phyloP scores from a whole-genome alignment of 1,140 invertebrate genomes.

The Dryas iulia region DNA sequence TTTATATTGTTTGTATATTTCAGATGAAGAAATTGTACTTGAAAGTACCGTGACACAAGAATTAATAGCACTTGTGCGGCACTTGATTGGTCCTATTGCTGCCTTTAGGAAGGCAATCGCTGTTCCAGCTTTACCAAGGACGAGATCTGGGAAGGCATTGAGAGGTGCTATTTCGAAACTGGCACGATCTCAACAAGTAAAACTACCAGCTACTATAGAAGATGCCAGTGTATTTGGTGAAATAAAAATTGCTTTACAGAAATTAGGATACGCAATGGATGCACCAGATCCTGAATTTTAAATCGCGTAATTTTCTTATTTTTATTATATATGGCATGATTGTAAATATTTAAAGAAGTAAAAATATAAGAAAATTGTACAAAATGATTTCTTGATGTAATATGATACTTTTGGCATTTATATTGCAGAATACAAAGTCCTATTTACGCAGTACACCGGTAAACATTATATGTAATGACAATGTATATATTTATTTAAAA shows the following conservation, averaged over 20 bases:
- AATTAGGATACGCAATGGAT: slow-evolving; percentile 87
- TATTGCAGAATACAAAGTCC: too few relatives aligned
- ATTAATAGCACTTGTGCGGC: slow-evolving; percentile 86
- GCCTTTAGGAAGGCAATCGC: slow-evolving; percentile 89
- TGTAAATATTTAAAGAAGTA: neutral
- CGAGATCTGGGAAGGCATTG: slow-evolving; percentile 90
- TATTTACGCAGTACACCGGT: too few relatives aligned
- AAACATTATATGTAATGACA: too few relatives aligned
- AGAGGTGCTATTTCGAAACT: slow-evolving; percentile 92
- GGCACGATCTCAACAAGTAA: slow-evolving; percentile 88
- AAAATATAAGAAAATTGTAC: neutral
- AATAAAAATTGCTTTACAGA: slow-evolving; percentile 87
- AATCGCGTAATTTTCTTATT: neutral
- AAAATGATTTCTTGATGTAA: too few relatives aligned
- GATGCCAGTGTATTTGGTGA: slow-evolving; percentile 90
- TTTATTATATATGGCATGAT: neutral
- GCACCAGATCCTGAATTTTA: slow-evolving; percentile 83
- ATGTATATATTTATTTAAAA: too few relatives aligned
- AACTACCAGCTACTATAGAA: slow-evolving; percentile 93
- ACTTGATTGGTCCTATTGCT: slow-evolving; percentile 93
- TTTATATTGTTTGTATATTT: slow-evolving; percentile 12
- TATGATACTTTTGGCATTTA: too few relatives aligned
- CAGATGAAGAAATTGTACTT: slow-evolving; percentile 70
- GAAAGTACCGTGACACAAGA: slow-evolving; percentile 80
- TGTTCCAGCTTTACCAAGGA: slow-evolving; percentile 89